A percentile compares a stretch with the other conserved stretches of the same genome.
phyloP scores from a whole-genome alignment of 1,140 invertebrate genomes.

The Drosophila mauritiana region DNA sequence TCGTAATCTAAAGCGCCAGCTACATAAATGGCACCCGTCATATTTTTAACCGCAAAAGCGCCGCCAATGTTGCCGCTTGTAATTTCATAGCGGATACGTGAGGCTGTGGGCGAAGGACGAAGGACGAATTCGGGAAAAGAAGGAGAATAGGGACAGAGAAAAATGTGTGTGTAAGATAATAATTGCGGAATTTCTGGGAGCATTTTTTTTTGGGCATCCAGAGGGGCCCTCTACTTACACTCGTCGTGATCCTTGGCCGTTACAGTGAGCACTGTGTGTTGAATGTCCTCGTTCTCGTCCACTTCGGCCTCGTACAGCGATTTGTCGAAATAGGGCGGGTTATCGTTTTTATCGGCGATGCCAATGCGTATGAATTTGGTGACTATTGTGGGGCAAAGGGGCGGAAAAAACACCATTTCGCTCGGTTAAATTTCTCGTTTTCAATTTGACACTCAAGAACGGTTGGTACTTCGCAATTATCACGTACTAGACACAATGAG shows the following conservation, averaged over 20 bases:
- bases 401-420: constrained; percentile 25
- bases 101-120: constrained; percentile 87
- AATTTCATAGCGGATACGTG: constrained; percentile 99
- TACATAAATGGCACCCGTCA: constrained; percentile 98
- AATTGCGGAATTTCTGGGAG: constrained; percentile 44
- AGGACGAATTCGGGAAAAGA: constrained; percentile 32
- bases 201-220: constrained; percentile 1
- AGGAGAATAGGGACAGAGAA: constrained; percentile 1
- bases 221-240: constrained; percentile 90
- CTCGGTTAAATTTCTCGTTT: constrained; percentile 45
- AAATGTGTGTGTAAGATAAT: constrained; percentile 48
- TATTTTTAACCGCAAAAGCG: constrained; percentile 98
- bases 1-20: constrained; percentile 97
- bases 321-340: constrained; percentile 98
- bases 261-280: constrained; percentile 97
- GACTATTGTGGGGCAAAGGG: constrained; percentile 86
- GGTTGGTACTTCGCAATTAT: constrained; percentile 46
- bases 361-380: constrained; percentile 96
- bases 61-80: constrained; percentile 99
- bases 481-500: constrained; percentile 50
- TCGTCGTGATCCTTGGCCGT: constrained; percentile 99
- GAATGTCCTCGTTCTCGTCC: constrained; percentile 98
- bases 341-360: constrained; percentile 98
- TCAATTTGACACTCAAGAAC: constrained; percentile 33
- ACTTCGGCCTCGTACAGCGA: constrained; percentile 97